Evolutionary conservation across 2,888 invertebrate species (phyloP).

Genomic region (Synergus umbraculus): DNA sequence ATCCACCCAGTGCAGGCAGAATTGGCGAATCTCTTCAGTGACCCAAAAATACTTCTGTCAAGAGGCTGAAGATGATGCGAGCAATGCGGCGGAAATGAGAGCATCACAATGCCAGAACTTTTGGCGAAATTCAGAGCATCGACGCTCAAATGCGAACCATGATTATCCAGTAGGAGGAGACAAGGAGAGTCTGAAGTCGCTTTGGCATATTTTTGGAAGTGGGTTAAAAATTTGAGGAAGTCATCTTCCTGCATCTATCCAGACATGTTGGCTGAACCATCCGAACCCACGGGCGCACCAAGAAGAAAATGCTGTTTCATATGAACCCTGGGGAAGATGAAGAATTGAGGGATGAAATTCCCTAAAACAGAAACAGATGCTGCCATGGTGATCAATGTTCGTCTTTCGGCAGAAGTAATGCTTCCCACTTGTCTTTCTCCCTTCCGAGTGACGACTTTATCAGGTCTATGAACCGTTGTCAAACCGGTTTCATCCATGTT

Average conservation of each 20-base stretch:
- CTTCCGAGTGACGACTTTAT: slow-evolving; percentile 20
- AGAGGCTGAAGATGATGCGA: slow-evolving; percentile 54
- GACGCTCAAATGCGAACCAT: slow-evolving; percentile 37
- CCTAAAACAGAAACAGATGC: slow-evolving; percentile 52
- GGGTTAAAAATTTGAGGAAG: slow-evolving; percentile 63
- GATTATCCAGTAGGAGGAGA: slow-evolving; percentile 45
- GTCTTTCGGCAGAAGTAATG: slow-evolving; percentile 8
- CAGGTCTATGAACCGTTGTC: slow-evolving; percentile 33
- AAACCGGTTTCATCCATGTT: slow-evolving; percentile 44
- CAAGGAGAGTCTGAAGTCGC: slow-evolving; percentile 53
- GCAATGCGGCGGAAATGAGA: slow-evolving; percentile 65
- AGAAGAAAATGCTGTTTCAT: slow-evolving; percentile 63
- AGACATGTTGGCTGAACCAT: slow-evolving; percentile 61
- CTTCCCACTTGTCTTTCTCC: slow-evolving; percentile 1
- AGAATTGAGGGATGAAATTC: slow-evolving; percentile 32
- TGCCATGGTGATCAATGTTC: slow-evolving; percentile 46
- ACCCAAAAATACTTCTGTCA: too few species aligned
- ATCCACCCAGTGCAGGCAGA: slow-evolving; percentile 65
- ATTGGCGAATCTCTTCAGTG: slow-evolving; percentile 66
- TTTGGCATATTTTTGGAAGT: slow-evolving; percentile 65
- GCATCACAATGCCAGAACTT: slow-evolving; percentile 65
- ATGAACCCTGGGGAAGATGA: slow-evolving; percentile 67
- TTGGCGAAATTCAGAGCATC: slow-evolving; percentile 53
- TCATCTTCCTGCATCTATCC: slow-evolving; percentile 68
- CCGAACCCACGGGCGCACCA: slow-evolving; percentile 60